These are phyloP conservation scores for Pheosia tremula DNA, from an alignment of 2,888 invertebrate genomes.

Conservation along the genomic window DNA sequence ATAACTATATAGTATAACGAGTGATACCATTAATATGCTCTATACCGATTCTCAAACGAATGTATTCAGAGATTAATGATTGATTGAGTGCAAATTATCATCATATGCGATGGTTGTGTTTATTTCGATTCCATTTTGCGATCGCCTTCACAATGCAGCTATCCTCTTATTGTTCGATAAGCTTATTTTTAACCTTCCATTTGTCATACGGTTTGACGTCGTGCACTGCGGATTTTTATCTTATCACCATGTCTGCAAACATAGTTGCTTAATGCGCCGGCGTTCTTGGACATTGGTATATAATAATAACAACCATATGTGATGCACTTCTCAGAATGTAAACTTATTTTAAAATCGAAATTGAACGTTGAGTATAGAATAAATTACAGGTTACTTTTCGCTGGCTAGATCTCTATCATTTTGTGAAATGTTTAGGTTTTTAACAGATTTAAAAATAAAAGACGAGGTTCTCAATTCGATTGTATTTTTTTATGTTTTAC, in stretches of 20 bases:
- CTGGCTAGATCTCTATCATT: too few relatives aligned
- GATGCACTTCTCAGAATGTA: neutral
- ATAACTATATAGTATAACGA: neutral
- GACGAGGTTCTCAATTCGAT: too few relatives aligned
- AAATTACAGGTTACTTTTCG: too few relatives aligned
- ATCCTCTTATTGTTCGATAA: slow-evolving; percentile 33
- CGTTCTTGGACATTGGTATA: neutral
- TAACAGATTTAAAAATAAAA: too few relatives aligned
- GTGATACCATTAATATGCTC: neutral
- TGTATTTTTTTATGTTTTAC: too few relatives aligned
- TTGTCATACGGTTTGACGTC: slow-evolving; percentile 33
- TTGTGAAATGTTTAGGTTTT: too few relatives aligned
- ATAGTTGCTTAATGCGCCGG: slow-evolving; percentile 28
- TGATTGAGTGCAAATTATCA: slow-evolving; percentile 11
- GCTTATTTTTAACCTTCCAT: slow-evolving; percentile 42
- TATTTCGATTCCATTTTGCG: slow-evolving; percentile 17
- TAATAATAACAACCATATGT: neutral
- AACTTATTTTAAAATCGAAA: too few relatives aligned
- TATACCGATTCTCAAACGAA: too few relatives aligned
- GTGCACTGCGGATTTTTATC: slow-evolving; percentile 52
- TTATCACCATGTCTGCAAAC: slow-evolving; percentile 43
- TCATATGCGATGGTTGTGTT: neutral
- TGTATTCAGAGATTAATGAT: neutral
- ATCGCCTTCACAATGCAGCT: neutral
- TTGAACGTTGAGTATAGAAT: too few relatives aligned